phyloP scores from a whole-genome alignment of 2,888 invertebrate species.

The Lepetodrilus schrolli region DNA sequence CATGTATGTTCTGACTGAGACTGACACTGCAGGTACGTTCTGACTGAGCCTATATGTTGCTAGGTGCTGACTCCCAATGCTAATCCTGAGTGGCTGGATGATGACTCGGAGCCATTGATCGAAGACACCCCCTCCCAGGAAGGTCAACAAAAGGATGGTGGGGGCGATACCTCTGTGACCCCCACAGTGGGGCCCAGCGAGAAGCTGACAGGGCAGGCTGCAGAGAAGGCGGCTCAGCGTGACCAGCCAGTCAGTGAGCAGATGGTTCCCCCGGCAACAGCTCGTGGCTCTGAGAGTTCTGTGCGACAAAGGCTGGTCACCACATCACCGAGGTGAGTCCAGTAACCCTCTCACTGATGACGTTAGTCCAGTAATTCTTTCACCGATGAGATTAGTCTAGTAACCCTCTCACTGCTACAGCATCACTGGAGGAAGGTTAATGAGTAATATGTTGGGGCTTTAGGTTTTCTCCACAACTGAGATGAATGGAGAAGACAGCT shows the following conservation, averaged over 20 bases:
- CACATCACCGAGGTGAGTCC: neutral
- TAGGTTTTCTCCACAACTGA: too few species aligned
- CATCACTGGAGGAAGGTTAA: too few species aligned
- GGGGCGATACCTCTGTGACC: neutral
- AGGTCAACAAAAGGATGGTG: conserved; percentile 4
- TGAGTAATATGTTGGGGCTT: too few species aligned
- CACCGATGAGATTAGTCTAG: too few species aligned
- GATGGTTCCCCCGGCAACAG: conserved; percentile 38
- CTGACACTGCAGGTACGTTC: too few species aligned
- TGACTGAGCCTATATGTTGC: too few species aligned
- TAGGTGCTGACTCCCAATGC: conserved; percentile 66
- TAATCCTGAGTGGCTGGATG: conserved; percentile 56
- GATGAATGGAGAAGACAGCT: too few species aligned
- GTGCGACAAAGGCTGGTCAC: conserved; percentile 45
- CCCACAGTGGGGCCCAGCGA: too few species aligned
- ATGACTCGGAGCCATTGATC: conserved; percentile 26
- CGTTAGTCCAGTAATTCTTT: too few species aligned
- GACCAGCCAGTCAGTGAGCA: conserved; percentile 26
- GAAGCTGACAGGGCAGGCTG: conserved; percentile 34
- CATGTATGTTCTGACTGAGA: too few species aligned
- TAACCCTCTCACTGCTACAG: too few species aligned
- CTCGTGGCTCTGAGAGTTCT: conserved; percentile 34
- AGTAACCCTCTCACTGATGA: too few species aligned
- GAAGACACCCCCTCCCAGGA: neutral
- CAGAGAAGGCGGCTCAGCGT: neutral